These are phyloP conservation scores for Podarcis lilfordi DNA, from an alignment of 2,797 vertebrate species.

Conservation along the genomic window DNA sequence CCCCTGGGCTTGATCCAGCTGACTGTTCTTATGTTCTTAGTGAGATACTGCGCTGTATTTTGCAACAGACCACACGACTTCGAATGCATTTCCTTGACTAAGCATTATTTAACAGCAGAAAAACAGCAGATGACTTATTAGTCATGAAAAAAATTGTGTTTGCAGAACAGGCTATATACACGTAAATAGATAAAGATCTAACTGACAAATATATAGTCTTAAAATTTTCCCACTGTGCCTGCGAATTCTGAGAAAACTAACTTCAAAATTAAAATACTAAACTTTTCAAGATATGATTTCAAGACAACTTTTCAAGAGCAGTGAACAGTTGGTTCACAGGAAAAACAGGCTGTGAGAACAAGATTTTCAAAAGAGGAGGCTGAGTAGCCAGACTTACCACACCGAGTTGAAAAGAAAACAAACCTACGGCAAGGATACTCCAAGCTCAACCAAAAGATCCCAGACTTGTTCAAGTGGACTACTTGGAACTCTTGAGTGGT, in stretches of 20 bases:
- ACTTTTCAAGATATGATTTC: neutral
- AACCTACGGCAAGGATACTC: neutral
- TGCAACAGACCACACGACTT: too few relatives aligned
- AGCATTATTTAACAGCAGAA: too few relatives aligned
- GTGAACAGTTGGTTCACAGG: neutral
- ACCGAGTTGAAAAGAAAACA: neutral
- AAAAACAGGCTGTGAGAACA: neutral
- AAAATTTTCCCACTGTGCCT: neutral
- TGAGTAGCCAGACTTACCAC: neutral
- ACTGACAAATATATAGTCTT: neutral
- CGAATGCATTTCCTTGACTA: too few relatives aligned
- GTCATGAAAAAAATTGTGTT: too few relatives aligned
- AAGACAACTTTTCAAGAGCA: neutral
- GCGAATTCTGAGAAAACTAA: neutral
- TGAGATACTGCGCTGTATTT: too few relatives aligned
- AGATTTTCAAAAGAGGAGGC: neutral
- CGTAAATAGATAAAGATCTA: too few relatives aligned
- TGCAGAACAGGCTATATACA: too few relatives aligned
- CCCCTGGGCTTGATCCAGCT: too few relatives aligned
- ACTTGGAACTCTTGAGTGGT: neutral
- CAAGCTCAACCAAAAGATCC: neutral
- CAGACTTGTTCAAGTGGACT: neutral
- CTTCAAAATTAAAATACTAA: neutral
- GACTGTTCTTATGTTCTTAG: too few relatives aligned
- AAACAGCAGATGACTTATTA: too few relatives aligned